Evolutionary conservation across 2,797 vertebrate genomes (phyloP).

Genomic region (Rhinoraja longicauda): DNA sequence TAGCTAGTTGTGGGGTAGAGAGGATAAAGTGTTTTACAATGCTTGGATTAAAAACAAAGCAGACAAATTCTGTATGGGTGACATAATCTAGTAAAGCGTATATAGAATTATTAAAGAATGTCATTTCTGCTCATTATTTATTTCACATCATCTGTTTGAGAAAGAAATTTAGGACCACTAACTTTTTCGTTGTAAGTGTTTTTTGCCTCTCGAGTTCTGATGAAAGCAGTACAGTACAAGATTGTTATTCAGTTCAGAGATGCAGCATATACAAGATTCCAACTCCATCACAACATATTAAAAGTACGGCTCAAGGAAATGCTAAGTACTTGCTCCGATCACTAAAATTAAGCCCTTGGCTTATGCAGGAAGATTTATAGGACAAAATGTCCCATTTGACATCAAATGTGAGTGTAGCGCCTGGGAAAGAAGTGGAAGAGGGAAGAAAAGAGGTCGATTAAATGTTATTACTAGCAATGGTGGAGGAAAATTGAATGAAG

Average conservation of each 20-base stretch:
- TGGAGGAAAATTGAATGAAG: not conserved
- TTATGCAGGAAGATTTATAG: not conserved
- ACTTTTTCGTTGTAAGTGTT: no score
- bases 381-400: not conserved
- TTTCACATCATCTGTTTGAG: not conserved
- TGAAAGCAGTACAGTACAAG: no score
- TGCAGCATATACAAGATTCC: no score
- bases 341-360: not conserved
- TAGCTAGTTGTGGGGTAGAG: not conserved
- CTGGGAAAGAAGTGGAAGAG: not conserved
- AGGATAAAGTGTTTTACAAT: not conserved
- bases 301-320: no score
- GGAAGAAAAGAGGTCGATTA: not conserved
- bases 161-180: not conserved
- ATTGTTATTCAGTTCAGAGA: no score
- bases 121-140: not conserved
- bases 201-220: no score
- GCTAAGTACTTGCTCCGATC: no score
- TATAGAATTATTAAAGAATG: not conserved
- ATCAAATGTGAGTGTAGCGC: no score
- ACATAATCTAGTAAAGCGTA: not conserved
- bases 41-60: not conserved
- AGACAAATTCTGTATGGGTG: not conserved
- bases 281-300: no score
- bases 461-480: not conserved